A percentile compares a stretch with the other conserved stretches of the same genome.
Conservation (phyloP, 1,140 invertebrate species). For the Himalopsyche phryganea region DNA sequence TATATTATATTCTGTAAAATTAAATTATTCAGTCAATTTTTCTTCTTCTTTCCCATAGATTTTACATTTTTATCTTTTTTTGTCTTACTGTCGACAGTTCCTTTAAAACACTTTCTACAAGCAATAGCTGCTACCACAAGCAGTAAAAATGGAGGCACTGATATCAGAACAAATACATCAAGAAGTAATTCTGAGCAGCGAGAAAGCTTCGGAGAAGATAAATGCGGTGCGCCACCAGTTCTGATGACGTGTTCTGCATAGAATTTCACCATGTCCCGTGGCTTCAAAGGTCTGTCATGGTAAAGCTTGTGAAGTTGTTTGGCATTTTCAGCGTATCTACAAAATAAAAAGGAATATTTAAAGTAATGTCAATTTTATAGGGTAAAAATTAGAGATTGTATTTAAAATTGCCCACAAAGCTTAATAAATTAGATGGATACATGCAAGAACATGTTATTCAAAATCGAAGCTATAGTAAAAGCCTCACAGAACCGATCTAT, state of each 20-base stretch:
- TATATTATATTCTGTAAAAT: too few species aligned
- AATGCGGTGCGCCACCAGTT: slow-evolving; percentile 11
- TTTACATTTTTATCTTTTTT: too few species aligned
- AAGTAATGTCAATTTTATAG: too few species aligned
- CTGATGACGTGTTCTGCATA: slow-evolving; percentile 19
- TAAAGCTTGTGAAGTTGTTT: slow-evolving; percentile 37
- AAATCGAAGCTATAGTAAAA: too few species aligned
- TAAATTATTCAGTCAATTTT: too few species aligned
- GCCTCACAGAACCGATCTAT: too few species aligned
- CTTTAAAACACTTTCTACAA: slow-evolving; percentile 1
- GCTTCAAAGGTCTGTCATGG: slow-evolving; percentile 36
- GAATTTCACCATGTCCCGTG: slow-evolving; percentile 36
- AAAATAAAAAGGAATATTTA: not conserved
- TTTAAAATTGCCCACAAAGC: too few species aligned
- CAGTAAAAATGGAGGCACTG: not conserved
- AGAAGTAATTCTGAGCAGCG: slow-evolving; percentile 13
- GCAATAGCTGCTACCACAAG: not conserved
- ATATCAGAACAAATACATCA: slow-evolving; percentile 8
- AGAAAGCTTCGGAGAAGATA: slow-evolving; percentile 3
- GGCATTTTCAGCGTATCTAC: slow-evolving; percentile 18
- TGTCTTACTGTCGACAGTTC: too few species aligned
- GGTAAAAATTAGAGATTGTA: too few species aligned
- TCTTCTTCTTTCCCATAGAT: too few species aligned
- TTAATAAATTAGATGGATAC: too few species aligned
- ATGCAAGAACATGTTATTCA: too few species aligned